Conservation (phyloP, 2,113 vertebrate species). For the Chamaetylas fuelleborni region DNA sequence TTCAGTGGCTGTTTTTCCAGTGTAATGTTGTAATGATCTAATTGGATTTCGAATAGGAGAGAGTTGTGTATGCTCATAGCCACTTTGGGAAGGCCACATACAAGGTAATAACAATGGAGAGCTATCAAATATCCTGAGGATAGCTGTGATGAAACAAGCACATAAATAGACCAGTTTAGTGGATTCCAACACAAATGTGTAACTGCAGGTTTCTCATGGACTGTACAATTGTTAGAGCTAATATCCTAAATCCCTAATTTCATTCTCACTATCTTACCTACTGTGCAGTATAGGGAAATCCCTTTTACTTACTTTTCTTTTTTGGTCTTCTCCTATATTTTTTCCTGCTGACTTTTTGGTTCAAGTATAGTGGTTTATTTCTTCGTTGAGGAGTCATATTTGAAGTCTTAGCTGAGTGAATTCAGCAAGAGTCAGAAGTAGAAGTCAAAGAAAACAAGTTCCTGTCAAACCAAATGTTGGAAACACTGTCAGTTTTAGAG, state of each 20-base stretch:
- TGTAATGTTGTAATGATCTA: conserved; percentile 26
- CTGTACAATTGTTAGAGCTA: conserved; percentile 4
- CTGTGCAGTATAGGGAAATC: background rate
- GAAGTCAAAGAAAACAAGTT: background rate
- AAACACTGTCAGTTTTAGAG: background rate
- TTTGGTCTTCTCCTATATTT: fast-evolving
- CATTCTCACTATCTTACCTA: background rate
- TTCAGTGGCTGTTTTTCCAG: conserved; percentile 30
- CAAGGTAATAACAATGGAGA: background rate
- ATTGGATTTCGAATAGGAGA: background rate
- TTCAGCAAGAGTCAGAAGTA: background rate
- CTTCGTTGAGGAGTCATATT: background rate
- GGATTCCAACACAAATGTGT: background rate
- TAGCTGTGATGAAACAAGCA: conserved; percentile 13
- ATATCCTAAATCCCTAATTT: background rate
- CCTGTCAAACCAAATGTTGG: background rate
- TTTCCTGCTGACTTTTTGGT: background rate
- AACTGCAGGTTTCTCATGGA: background rate
- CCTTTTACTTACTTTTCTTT: background rate
- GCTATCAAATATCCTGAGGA: background rate
- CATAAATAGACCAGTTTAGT: conserved; percentile 11
- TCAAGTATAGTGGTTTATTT: background rate
- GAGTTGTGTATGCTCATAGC: conserved; percentile 5
- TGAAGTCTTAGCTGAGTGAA: background rate
- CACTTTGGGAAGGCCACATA: conserved; percentile 34